phyloP scores from a whole-genome alignment of 2,888 invertebrate genomes.

The Liopterus haemorrhoidalis region DNA sequence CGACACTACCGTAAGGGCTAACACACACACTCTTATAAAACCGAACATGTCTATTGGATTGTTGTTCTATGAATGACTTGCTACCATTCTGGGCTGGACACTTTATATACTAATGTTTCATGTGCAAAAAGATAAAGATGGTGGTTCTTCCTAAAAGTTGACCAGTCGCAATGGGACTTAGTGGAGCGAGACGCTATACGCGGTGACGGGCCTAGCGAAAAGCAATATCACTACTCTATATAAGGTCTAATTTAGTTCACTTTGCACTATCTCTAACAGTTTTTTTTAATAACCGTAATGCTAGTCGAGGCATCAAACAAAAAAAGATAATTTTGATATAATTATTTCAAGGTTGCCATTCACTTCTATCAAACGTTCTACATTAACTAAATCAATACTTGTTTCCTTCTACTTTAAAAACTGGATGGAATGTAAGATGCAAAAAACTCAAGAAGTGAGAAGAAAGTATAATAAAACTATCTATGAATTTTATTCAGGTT shows the following conservation, averaged over 20 bases:
- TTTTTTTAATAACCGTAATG: slow-evolving; percentile 37
- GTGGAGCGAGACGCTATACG: slow-evolving; percentile 46
- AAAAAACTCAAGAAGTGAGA: slow-evolving; percentile 30
- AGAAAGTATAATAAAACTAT: slow-evolving; percentile 43
- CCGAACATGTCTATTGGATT: slow-evolving; percentile 22
- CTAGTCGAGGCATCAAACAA: slow-evolving; percentile 31
- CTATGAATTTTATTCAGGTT: slow-evolving; percentile 40
- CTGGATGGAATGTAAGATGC: slow-evolving; percentile 30
- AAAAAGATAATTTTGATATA: slow-evolving; percentile 32
- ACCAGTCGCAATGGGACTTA: slow-evolving; percentile 38
- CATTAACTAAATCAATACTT: slow-evolving; percentile 27
- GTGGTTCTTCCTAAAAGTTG: slow-evolving; percentile 31
- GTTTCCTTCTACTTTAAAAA: slow-evolving; percentile 25
- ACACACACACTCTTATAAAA: slow-evolving; percentile 21
- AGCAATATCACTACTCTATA: slow-evolving; percentile 14
- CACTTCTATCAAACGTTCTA: slow-evolving; percentile 24
- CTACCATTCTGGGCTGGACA: slow-evolving; percentile 13
- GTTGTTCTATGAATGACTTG: slow-evolving; percentile 26
- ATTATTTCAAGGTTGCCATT: slow-evolving; percentile 23
- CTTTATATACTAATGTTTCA: slow-evolving; percentile 30
- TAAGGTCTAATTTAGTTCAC: slow-evolving; percentile 21
- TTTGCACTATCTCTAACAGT: slow-evolving; percentile 21
- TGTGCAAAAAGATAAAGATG: slow-evolving; percentile 30
- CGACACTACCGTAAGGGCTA: slow-evolving; percentile 24
- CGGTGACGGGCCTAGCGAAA: slow-evolving; percentile 36